These are phyloP conservation scores for Calliopum simillimum DNA, from an alignment of 2,888 invertebrate species.

Conservation along the genomic window DNA sequence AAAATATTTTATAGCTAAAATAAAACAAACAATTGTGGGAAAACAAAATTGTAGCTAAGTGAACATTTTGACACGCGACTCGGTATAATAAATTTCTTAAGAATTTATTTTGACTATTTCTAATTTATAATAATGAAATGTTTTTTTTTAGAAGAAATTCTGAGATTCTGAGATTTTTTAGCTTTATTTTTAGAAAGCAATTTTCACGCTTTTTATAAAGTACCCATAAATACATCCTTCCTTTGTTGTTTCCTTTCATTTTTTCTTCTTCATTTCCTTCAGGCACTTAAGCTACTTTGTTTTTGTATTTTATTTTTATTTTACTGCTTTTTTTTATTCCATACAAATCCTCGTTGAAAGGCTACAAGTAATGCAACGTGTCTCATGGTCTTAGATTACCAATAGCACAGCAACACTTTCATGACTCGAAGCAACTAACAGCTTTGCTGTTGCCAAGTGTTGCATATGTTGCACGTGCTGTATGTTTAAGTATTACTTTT, in stretches of 20 bases:
- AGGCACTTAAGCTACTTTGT: slow-evolving; percentile 34
- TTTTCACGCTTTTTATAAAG: neutral
- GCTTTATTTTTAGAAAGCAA: neutral
- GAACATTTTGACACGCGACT: too few relatives aligned
- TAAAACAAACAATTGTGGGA: too few relatives aligned
- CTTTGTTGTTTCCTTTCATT: slow-evolving; percentile 4
- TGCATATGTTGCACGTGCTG: neutral
- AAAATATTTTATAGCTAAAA: too few relatives aligned
- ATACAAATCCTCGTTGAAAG: slow-evolving; percentile 5
- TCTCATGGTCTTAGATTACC: slow-evolving; percentile 2
- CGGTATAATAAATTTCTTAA: too few relatives aligned
- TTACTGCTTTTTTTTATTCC: slow-evolving; percentile 9
- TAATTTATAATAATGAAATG: too few relatives aligned
- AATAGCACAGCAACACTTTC: slow-evolving; percentile 1
- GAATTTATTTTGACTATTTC: too few relatives aligned
- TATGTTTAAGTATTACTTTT: neutral
- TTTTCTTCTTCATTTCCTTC: slow-evolving; percentile 23
- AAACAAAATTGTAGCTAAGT: too few relatives aligned
- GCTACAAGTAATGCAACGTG: neutral
- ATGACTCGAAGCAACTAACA: slow-evolving; percentile 5
- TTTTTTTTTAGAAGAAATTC: too few relatives aligned
- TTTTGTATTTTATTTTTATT: slow-evolving; percentile 19
- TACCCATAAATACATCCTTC: slow-evolving; percentile 12
- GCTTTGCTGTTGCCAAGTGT: neutral
- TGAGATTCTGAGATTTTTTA: neutral